Evolutionary conservation across 2,888 invertebrate species (phyloP), one percentile per base, ranked within the genome.

Genomic region (Microchrysa polita): DNA sequence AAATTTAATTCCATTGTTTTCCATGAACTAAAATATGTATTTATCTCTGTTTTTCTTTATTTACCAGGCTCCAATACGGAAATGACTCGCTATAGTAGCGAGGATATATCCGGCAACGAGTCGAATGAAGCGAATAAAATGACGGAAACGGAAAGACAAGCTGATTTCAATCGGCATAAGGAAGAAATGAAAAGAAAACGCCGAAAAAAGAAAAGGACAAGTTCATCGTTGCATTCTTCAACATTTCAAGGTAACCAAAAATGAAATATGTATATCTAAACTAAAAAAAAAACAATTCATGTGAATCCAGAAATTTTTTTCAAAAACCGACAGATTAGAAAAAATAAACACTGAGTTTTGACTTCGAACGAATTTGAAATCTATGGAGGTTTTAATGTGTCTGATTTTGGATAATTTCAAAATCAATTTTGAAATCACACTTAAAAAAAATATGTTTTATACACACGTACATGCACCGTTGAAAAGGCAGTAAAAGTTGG

Each of bases 181-280:
- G 95, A 95, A 82, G 94, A 94, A 86, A 94, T 94, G 83, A 91
- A 94, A 82, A 91, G 92, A 86, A 93, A 93, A 85, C 89, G 94
- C 80, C 91, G 94, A 82, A 94, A 93, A 88, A 94, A 94, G 91
- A 95, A 94, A 88, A 92, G 94, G 82, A 93, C 94, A 78, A 93
- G 93, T 83, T 93, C 93, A 83, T 94, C 94, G 77, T 88, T 95
- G 80, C 93, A 94, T 82, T 94, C 94, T 78, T 94, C 94, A 80
- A 94, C 94, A 85, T 96, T 95, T 88, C 93, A 94, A 90, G 94
- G 94, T 93, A 83, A 57, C 12, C 27, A 42, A 9, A 42, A 42
- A 42, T 12, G 42, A 42, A 12, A n/a, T n/a, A n/a, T n/a, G n/a
- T n/a, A n/a, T n/a, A n/a, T n/a, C n/a, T n/a, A n/a, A n/a, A n/a